Base-by-base conservation (phyloP, 2,113 vertebrate genomes). In the Corythoichthys intestinalis region DNA sequence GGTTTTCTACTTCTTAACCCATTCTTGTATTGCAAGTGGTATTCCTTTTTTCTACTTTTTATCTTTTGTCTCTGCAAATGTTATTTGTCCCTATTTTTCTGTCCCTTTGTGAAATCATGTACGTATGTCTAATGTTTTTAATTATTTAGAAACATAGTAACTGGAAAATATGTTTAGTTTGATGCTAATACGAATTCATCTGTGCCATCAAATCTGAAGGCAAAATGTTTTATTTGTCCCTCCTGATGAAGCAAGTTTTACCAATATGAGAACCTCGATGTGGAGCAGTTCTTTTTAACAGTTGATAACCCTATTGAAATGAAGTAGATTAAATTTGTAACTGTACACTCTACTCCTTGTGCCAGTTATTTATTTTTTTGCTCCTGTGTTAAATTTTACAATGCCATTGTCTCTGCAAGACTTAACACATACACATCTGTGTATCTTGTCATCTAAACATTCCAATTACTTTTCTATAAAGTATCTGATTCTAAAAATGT, bases 381-480 rank as follows among this genome's bases (percentile, higher is more conserved):
- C 77, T 37, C 58, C 68, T 15, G 60, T 80, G 78, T 77, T 67
- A 80, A 83, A 70, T 82, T 71, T 78, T 85, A 74, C 75, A 85
- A 76, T 74, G 61, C 62, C 63, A 77, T 46, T 69, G 14, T 72
- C 64, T 72, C 75, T 69, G 73, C 81, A 74, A 49, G 79, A 81
- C 50, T 84, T 69, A 81, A 78, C 75, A 78, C 4, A 4, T 54
- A 28, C 53, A 59, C 73, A 74, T 72, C 62, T 62, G 77, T 79
- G 72, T 77, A 81, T 70, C 67, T 88, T 88, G 74, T 76, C 69
- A 60, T 81, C 80, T 87, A 60, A 81, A 74, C 80, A 81, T 81
- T 83, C 73, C 70, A 35, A 83, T 82, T 2, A 70, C 70, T 90
- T 91, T 91, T 89, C 74, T 79, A 90, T 91, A 89, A 90, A 91